phyloP scores from a whole-genome alignment of 2,888 invertebrate species.

The Rhagium mordax region DNA sequence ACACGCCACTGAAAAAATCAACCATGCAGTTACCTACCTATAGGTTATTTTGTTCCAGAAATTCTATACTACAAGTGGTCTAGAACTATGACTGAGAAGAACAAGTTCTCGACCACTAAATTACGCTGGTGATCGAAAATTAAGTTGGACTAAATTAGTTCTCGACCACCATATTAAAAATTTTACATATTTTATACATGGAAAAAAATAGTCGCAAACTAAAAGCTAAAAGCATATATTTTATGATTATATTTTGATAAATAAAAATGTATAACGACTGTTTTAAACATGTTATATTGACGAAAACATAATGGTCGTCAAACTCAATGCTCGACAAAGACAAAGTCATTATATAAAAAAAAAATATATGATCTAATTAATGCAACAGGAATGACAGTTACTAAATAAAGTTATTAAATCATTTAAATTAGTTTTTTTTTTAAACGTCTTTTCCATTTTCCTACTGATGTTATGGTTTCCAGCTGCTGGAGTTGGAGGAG shows the following conservation, averaged over 20 bases:
- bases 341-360: too few relatives aligned
- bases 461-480: too few relatives aligned
- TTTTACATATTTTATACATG: background rate
- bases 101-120: background rate
- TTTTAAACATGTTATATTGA: background rate
- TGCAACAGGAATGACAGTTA: too few relatives aligned
- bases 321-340: constrained; percentile 1
- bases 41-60: background rate
- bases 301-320: constrained; percentile 1
- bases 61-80: background rate
- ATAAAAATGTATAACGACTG: background rate
- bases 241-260: constrained; percentile 1
- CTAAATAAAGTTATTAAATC: too few relatives aligned
- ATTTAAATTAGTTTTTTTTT: too few relatives aligned
- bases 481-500: too few relatives aligned
- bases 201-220: background rate
- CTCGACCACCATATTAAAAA: background rate
- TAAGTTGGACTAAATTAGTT: background rate
- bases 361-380: too few relatives aligned
- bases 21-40: background rate
- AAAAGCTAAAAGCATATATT: background rate
- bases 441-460: too few relatives aligned
- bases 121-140: background rate
- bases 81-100: background rate
- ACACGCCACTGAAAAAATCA: background rate